Base-by-base conservation (phyloP, 1,140 invertebrate genomes). In the Coboldia fuscipes region DNA sequence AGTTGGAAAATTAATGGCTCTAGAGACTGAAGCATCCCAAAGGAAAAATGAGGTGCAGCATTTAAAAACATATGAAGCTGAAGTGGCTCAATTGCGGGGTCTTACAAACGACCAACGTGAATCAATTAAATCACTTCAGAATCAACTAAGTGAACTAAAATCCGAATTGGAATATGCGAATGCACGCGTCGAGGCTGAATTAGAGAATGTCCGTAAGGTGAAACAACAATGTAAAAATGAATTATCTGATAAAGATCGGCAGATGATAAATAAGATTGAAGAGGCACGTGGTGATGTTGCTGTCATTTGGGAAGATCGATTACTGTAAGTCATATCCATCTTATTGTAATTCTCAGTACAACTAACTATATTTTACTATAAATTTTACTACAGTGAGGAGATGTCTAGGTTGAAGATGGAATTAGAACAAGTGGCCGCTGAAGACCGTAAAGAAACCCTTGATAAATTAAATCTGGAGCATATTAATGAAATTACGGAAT, bases 31-130 rank as follows among this genome's bases (percentile, higher is more conserved):
- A 41, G 34, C 52, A 30, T 37, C 18, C 14, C n/a, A 36, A 20
- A 10, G 26, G 5, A 21, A 17, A 39, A 34, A 21, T 33, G 36
- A 64, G 58, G 48, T 63, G 16, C 53, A 58, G 39, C 54, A 60
- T 35, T 48, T 71, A 38, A 68, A 65, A 47, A 50, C 58, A 6
- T 66, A 58, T 42, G 65, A 72, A 57, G 57, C 57, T 1, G 70
- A 73, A 51, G 55, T 68, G 14, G 56, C 55, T 23, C 61, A 68
- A 39, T 48, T 73, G 2, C 50, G 67, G 34, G 64, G 60, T 20
- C 46, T 70, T 14, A 68, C 64, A 15, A 47, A 55, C 36, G 68
- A 73, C 39, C 68, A 72, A 43, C 58, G 66, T 41, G 54, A 58
- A 38, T 58, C 64, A 10, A 53, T 73, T 24, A 45, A 61, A 35